A percentile compares a stretch with the other conserved stretches of the same genome.
phyloP scores from a whole-genome alignment of 2,797 vertebrate species.

The Tamandua tetradactyla region DNA sequence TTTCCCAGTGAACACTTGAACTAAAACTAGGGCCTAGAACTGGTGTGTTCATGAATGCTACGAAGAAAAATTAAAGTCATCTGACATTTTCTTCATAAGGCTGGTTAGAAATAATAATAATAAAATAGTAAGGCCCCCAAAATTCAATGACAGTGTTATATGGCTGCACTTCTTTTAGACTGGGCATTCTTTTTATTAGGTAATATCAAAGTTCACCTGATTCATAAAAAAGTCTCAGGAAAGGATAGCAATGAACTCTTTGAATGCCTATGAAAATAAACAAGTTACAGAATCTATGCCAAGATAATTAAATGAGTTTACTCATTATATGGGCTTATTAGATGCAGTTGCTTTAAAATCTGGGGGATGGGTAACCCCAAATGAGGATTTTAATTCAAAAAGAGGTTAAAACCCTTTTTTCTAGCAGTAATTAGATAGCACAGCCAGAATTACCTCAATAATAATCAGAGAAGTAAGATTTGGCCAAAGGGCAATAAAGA shows the following conservation, averaged over 20 bases:
- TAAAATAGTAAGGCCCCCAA: not conserved
- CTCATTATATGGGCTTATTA: not conserved
- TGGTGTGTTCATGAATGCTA: not conserved
- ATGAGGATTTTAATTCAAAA: conserved; percentile 17
- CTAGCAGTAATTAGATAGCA: not conserved
- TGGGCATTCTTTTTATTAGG: too few species aligned
- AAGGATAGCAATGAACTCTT: not conserved
- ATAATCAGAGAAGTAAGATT: not conserved
- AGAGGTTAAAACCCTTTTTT: not conserved
- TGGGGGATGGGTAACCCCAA: not conserved
- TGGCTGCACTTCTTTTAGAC: not conserved
- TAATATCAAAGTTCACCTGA: not conserved
- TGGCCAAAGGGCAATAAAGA: not conserved
- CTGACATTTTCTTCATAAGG: not conserved
- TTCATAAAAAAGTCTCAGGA: not conserved
- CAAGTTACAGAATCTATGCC: not conserved
- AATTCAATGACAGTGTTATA: not conserved
- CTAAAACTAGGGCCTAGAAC: not conserved
- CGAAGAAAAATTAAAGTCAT: not conserved
- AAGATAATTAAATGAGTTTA: not conserved
- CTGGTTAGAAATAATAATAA: not conserved
- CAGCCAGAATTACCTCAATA: not conserved
- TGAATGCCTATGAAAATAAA: not conserved
- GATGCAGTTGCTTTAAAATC: not conserved
- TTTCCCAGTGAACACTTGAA: not conserved